Evolutionary conservation across 30 jellyfish, hydroid and myxozoan species (phyloP).

Genomic region (Aurelia aurita): DNA sequence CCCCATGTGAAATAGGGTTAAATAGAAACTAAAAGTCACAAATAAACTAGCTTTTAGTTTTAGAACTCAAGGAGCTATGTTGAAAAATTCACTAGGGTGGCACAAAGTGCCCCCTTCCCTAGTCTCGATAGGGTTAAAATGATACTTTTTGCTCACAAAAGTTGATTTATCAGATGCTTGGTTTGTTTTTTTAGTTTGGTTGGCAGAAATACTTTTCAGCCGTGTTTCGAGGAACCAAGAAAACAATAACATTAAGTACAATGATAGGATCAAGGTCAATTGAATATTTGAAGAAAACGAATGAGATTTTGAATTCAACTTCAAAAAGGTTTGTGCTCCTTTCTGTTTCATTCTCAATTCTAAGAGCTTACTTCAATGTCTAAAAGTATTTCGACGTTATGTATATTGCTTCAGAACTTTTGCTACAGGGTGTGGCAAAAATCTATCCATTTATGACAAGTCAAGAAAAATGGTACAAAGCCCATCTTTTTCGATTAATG

Average conservation of each 20-base stretch:
- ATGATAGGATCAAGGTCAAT: conserved; percentile 50
- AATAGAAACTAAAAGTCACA: no score
- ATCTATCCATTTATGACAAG: background rate
- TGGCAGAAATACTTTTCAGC: conserved; percentile 32
- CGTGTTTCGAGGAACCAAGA: background rate
- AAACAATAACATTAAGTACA: conserved; percentile 5
- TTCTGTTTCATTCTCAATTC: background rate
- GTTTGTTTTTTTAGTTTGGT: conserved; percentile 16
- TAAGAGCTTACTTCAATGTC: no score
- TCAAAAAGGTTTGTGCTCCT: conserved; percentile 26
- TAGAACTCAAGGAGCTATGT: no score
- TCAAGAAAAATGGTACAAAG: no score
- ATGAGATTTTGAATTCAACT: conserved; percentile 9
- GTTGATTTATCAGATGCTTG: no score
- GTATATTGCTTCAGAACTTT: background rate
- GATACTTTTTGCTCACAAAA: no score
- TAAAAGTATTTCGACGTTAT: background rate
- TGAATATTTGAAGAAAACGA: conserved; percentile 18
- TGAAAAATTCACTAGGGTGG: no score
- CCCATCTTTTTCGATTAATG: no score
- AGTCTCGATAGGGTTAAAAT: no score
- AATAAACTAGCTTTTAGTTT: no score
- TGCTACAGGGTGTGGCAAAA: background rate
- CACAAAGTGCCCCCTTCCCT: no score
- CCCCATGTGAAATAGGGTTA: no score